Percentiles rank a stretch among this genome's conserved stretches.
phyloP scores from a whole-genome alignment of 2,888 invertebrate species.

The Poecilobothrus nobilitatus region DNA sequence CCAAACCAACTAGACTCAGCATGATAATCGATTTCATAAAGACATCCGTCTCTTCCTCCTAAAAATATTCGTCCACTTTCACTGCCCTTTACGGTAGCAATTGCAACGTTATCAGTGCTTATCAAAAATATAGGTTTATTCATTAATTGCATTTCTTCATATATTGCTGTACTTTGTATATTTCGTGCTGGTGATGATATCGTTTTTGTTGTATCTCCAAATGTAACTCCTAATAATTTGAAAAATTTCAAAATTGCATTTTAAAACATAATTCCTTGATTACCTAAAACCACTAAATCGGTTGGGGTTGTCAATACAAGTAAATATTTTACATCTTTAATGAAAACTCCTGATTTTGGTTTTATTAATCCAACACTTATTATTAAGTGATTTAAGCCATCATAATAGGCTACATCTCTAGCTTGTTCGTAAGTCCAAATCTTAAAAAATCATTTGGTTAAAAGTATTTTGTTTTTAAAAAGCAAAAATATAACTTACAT shows the following conservation, averaged over 20 bases:
- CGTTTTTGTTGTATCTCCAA: conserved; percentile 34
- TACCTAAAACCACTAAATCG: conserved; percentile 62
- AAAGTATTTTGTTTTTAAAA: not conserved
- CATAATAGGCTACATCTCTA: conserved; percentile 91
- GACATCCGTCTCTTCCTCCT: conserved; percentile 86
- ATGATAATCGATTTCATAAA: conserved; percentile 93
- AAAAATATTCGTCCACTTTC: conserved; percentile 83
- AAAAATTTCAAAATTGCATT: not conserved
- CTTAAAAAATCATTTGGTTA: conserved; percentile 22
- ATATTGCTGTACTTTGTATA: conserved; percentile 29
- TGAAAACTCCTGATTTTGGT: conserved; percentile 83
- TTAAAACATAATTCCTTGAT: not conserved
- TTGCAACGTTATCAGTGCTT: conserved; percentile 79
- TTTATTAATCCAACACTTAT: conserved; percentile 83
- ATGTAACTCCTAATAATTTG: conserved; percentile 34
- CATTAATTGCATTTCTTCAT: conserved; percentile 78
- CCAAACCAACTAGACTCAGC: conserved; percentile 91
- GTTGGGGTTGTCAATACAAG: conserved; percentile 89
- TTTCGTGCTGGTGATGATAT: conserved; percentile 31
- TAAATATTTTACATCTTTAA: conserved; percentile 81
- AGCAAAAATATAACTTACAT: conserved; percentile 48
- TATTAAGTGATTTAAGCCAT: conserved; percentile 90
- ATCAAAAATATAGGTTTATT: conserved; percentile 91
- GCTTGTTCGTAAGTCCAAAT: conserved; percentile 93
- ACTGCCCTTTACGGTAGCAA: conserved; percentile 74